These are phyloP conservation scores for Itoplectis maculator DNA, from an alignment of 2,888 invertebrate genomes.

Conservation along the genomic window DNA sequence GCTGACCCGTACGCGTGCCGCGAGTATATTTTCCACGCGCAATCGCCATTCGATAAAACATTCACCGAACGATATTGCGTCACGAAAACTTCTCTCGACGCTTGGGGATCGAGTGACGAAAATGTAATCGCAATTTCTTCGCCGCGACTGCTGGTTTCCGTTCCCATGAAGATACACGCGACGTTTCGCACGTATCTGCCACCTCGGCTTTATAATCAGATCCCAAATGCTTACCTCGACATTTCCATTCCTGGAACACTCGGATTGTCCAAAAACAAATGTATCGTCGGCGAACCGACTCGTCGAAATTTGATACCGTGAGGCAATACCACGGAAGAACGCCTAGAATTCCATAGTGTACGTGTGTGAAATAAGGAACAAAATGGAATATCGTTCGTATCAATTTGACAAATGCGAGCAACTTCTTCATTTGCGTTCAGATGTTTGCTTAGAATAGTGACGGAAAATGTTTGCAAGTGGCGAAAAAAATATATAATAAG, in stretches of 20 bases:
- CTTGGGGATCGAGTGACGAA: neutral
- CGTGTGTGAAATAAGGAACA: neutral
- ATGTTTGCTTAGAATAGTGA: neutral
- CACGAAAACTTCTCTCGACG: neutral
- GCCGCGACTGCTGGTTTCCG: neutral
- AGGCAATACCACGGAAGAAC: slow-evolving; percentile 19
- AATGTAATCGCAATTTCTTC: neutral
- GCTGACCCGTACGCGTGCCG: slow-evolving; percentile 72
- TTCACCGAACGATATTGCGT: neutral
- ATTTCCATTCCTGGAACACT: slow-evolving; percentile 12
- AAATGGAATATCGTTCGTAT: neutral
- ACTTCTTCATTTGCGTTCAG: neutral
- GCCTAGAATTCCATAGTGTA: slow-evolving; percentile 9
- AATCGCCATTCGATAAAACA: slow-evolving; percentile 2
- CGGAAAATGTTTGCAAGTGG: no score
- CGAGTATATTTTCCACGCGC: slow-evolving; percentile 10
- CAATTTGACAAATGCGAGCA: neutral
- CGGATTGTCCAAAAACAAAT: slow-evolving; percentile 19
- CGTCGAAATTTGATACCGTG: slow-evolving; percentile 29
- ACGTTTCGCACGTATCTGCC: neutral
- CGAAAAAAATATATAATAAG: no score
- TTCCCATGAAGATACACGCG: slow-evolving; percentile 15
- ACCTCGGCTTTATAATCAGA: slow-evolving; percentile 17
- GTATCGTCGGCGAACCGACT: neutral
- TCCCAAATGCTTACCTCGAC: slow-evolving; percentile 4